Conservation (phyloP, 1,140 invertebrate genomes). For the Drosophila dunni region DNA sequence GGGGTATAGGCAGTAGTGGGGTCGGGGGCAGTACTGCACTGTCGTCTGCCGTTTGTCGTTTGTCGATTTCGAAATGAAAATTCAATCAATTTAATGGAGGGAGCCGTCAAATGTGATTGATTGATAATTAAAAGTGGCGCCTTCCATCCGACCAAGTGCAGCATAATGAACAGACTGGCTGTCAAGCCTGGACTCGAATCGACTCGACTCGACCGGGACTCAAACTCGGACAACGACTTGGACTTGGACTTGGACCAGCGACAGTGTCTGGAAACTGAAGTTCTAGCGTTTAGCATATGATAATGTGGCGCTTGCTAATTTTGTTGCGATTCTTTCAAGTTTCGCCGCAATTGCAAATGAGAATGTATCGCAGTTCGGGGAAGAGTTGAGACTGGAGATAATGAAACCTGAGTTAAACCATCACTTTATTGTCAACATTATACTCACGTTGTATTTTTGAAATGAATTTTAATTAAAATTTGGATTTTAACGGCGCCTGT, state of each 20-base stretch:
- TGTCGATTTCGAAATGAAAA: constrained; percentile 25
- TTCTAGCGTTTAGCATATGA: constrained; percentile 58
- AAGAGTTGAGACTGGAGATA: constrained; percentile 1
- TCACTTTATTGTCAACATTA: constrained; percentile 60
- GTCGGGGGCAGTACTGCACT: neutral
- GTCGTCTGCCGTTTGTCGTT: neutral
- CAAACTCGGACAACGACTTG: constrained; percentile 2
- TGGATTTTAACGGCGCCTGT: constrained; percentile 61
- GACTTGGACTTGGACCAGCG: constrained; percentile 6
- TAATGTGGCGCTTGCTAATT: constrained; percentile 78
- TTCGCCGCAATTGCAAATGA: constrained; percentile 47
- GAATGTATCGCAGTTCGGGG: neutral
- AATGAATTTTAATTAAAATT: constrained; percentile 51
- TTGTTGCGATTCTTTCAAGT: constrained; percentile 58
- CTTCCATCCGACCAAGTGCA: constrained; percentile 57
- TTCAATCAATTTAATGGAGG: constrained; percentile 64
- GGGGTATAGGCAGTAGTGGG: neutral
- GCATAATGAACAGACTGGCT: constrained; percentile 54
- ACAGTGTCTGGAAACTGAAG: neutral
- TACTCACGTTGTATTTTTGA: constrained; percentile 53
- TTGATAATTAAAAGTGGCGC: constrained; percentile 82
- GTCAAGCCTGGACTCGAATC: neutral
- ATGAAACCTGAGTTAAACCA: constrained; percentile 12
- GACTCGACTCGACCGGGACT: neutral
- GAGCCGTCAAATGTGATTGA: constrained; percentile 78